Evolutionary conservation across 2,888 invertebrate genomes (phyloP), one percentile per base, ranked within the genome.

Genomic region (Hydrotaea diabolus): DNA sequence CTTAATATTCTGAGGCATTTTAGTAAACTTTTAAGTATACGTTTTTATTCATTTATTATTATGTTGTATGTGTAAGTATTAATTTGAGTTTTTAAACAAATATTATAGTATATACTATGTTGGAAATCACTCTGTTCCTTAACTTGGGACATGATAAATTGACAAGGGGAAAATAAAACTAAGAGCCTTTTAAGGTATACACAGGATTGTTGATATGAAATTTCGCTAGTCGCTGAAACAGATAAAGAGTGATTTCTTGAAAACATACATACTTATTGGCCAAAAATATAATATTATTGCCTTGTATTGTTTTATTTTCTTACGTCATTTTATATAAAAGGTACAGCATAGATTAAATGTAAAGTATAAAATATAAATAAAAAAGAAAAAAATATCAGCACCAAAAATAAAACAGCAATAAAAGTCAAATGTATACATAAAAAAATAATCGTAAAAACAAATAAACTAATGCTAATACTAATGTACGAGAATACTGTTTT

Each of bases 401-500:
- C 79, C 82, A 79, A 79, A 69, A 43, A 31, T 31, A 31, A 23
- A 77, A 75, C 74, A 79, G 71, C 81, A 77, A 76, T 66, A 62
- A 13, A 66, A 57, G 7, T 43, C 21, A 8, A 76, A 73, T 66
- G 36, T 75, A 75, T 15, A 53, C 46, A 49, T 26, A 74, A 81
- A 74, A 80, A 55, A 82, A 78, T 53, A 73, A 49, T 39, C 55
- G 62, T 64, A 80, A 66, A 79, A 75, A 80, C 17, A 80, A 77
- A 77, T 69, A 53, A 74, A 72, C 62, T 57, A 57, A 31, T 72
- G 1, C 69, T 85, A 84, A 84, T 81, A 82, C 82, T 82, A 82
- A 59, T 59, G 31, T 73, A 49, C 64, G 76, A 17, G 59, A 81
- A 85, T 85, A 82, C 85, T 82, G 79, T 85, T 85, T 85, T 59